These are phyloP conservation scores for Dasysyrphus albostriatus DNA, from an alignment of 2,888 invertebrate genomes.

Conservation along the genomic window DNA sequence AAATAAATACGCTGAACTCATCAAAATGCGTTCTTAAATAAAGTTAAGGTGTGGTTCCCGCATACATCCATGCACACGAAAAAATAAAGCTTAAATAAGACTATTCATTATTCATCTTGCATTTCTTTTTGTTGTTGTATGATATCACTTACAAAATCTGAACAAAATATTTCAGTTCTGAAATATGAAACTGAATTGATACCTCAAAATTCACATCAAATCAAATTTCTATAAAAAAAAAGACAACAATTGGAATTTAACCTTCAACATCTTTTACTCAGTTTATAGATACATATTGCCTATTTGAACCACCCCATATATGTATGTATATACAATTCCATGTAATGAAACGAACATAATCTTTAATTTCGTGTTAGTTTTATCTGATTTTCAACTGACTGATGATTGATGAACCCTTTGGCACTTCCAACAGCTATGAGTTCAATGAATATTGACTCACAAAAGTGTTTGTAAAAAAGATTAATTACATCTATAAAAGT, in stretches of 20 bases:
- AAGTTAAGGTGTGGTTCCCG: neutral
- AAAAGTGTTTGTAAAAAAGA: slow-evolving; percentile 55
- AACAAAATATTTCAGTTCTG: slow-evolving; percentile 3
- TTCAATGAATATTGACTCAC: slow-evolving; percentile 62
- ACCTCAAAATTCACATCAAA: slow-evolving; percentile 36
- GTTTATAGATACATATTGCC: slow-evolving; percentile 26
- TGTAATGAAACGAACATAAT: slow-evolving; percentile 26
- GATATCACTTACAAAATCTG: slow-evolving; percentile 29
- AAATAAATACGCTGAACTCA: too few species aligned
- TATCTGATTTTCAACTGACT: slow-evolving; percentile 54
- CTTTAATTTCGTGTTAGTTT: slow-evolving; percentile 58
- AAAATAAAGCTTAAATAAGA: neutral
- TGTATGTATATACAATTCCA: neutral
- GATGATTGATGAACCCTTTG: slow-evolving; percentile 65
- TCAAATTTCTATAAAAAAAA: slow-evolving; percentile 6
- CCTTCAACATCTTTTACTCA: slow-evolving; percentile 52
- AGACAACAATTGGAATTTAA: slow-evolving; percentile 33
- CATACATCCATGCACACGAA: too few species aligned
- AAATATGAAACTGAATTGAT: slow-evolving; percentile 17
- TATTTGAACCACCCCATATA: slow-evolving; percentile 15
- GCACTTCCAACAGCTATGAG: slow-evolving; percentile 47
- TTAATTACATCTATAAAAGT: slow-evolving; percentile 51
- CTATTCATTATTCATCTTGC: slow-evolving; percentile 6
- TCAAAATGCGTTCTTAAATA: neutral
- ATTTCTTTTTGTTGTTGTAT: neutral